Percentiles rank a stretch among this genome's conserved stretches.
Conservation (phyloP, 2,113 vertebrate species). For the Bufo bufo region DNA sequence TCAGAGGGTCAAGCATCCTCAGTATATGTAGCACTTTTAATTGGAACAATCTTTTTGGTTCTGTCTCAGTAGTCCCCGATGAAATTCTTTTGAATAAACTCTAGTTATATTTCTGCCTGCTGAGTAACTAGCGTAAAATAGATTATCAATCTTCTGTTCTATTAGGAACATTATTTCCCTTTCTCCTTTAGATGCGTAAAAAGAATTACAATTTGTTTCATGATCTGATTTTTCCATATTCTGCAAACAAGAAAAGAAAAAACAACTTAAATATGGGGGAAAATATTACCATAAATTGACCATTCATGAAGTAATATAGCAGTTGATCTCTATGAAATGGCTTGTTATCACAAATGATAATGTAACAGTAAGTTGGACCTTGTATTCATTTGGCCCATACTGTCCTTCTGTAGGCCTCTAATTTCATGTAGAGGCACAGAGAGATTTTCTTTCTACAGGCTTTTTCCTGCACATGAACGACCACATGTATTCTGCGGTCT, state of each 20-base stretch:
- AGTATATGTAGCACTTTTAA: slow-evolving; percentile 46
- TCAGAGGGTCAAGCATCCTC: neutral
- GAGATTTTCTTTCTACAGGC: too few relatives aligned
- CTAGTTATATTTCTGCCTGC: slow-evolving; percentile 24
- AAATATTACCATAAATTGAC: too few relatives aligned
- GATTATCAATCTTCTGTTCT: neutral
- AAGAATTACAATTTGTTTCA: slow-evolving; percentile 1
- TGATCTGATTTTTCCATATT: neutral
- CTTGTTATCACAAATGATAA: too few relatives aligned
- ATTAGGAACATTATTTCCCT: slow-evolving; percentile 19
- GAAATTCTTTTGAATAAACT: slow-evolving; percentile 42
- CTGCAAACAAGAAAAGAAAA: neutral
- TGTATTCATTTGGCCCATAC: too few relatives aligned
- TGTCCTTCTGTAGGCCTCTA: too few relatives aligned
- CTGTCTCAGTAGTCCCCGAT: slow-evolving; percentile 37
- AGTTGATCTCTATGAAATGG: neutral
- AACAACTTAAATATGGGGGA: too few relatives aligned
- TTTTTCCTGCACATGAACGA: too few relatives aligned
- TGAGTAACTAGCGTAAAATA: slow-evolving; percentile 4
- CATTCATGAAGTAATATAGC: neutral
- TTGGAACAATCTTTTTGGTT: slow-evolving; percentile 47
- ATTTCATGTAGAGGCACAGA: too few relatives aligned
- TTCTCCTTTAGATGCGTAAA: neutral
- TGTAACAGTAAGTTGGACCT: too few relatives aligned
- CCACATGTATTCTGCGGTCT: too few relatives aligned